phyloP scores from a whole-genome alignment of 2,113 vertebrate genomes.

The Peromyscus polionotus region DNA sequence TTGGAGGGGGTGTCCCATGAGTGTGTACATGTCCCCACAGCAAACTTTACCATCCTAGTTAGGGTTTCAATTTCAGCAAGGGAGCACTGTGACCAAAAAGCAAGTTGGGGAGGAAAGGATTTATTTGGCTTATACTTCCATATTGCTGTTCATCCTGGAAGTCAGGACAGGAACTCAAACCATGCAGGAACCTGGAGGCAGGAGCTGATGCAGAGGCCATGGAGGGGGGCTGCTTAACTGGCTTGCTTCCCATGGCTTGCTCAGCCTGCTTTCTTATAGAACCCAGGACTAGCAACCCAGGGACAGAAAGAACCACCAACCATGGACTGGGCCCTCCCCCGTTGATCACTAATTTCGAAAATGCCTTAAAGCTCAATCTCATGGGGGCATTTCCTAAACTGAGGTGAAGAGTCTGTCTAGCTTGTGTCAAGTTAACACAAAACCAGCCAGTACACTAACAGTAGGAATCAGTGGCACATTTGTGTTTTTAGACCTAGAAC shows the following conservation, averaged over 20 bases:
- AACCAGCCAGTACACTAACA: background rate
- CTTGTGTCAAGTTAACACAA: background rate
- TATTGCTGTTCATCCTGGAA: background rate
- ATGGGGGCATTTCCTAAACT: background rate
- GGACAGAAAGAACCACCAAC: background rate
- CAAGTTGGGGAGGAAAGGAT: background rate
- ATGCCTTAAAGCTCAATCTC: background rate
- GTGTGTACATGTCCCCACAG: background rate
- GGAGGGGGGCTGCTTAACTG: background rate
- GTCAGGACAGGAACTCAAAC: background rate
- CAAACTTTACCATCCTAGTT: background rate
- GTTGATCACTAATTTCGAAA: background rate
- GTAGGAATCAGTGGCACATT: background rate
- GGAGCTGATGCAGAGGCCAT: background rate
- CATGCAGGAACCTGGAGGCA: background rate
- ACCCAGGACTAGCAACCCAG: background rate
- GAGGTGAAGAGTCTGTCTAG: background rate
- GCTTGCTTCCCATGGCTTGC: too few relatives aligned
- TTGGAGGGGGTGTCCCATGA: background rate
- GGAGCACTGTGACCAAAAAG: background rate
- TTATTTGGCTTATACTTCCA: background rate
- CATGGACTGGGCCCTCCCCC: background rate
- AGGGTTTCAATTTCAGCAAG: background rate
- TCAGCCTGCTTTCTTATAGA: background rate
- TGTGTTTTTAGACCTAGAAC: conserved; percentile 17